phyloP scores from a whole-genome alignment of 2,113 vertebrate genomes.

The Bungarus multicinctus region DNA sequence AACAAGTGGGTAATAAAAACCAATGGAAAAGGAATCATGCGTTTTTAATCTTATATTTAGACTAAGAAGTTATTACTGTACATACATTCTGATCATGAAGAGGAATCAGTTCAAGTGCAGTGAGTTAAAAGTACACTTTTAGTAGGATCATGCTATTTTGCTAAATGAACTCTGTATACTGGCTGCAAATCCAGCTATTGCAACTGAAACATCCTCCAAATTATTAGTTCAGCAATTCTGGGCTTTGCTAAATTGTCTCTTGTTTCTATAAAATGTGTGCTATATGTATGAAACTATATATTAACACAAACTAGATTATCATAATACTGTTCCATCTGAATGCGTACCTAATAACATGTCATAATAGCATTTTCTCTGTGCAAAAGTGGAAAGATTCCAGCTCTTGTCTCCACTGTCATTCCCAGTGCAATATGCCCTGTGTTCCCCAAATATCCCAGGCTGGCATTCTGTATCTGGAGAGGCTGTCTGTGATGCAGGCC shows the following conservation, averaged over 20 bases:
- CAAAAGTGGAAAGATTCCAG: not conserved
- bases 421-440: not conserved
- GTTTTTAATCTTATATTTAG: not conserved
- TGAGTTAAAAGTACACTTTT: not conserved
- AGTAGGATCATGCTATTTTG: not conserved
- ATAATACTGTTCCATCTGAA: constrained; percentile 21
- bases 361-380: constrained; percentile 12
- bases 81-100: not conserved
- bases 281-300: constrained; percentile 19
- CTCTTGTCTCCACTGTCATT: not conserved
- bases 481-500: not conserved
- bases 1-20: not conserved
- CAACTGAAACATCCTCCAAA: constrained; percentile 22
- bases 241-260: constrained; percentile 2
- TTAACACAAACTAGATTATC: constrained; percentile 18
- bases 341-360: constrained; percentile 15
- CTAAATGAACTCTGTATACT: not conserved
- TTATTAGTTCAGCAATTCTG: not conserved
- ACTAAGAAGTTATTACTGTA: not conserved
- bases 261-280: constrained; percentile 14
- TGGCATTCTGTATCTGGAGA: not conserved
- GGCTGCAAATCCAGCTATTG: not conserved
- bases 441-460: not conserved
- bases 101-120: not conserved
- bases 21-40: not conserved